Evolutionary conservation across 1,140 invertebrate species (phyloP), one percentile per base, ranked within the genome.

Genomic region (Drosophila ercepeae): DNA sequence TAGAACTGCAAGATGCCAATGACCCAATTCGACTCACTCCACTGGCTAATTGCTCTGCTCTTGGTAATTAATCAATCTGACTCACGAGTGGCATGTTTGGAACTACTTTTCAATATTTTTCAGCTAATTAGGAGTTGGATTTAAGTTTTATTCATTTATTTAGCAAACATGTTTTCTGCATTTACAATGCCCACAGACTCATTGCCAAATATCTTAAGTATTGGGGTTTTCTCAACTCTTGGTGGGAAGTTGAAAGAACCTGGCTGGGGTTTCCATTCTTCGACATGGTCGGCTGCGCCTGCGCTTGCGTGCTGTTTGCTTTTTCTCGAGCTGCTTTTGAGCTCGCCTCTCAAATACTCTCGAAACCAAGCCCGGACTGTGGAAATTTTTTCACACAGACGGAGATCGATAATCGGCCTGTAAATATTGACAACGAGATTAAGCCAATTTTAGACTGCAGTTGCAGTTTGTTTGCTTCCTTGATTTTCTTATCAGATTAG

Each of bases 371-470:
- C 39, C 23, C 23, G 44, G 13, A 23, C 48, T 34, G 46, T 51
- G 55, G 25, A 78, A 78, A 44, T 29, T 54, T 58, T 54, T 81
- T 81, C 44, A 73, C 32, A 44, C 49, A 42, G 18, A 55, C 46
- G 19, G 25, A 36, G 53, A 53, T 48, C 65, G 75, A 59, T 86
- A 83, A 83, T 83, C 79, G 74, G 58, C 45, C 65, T 25, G 71
- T 67, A 79, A 83, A 83, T 86, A 86, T 83, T 83, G 78, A 55
- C 76, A 59, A n/a, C 58, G 36, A 79, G 79, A 82, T 82, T 83
- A 83, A 42, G 39, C 60, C 54, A 78, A 78, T 39, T 68, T 42
- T 45, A 75, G 70, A 51, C 39, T 60, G 57, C 57, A 63, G 42
- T 58, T 49, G 49, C 48, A 44, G 49, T 54, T 64, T 76, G 55